Evolutionary conservation across 2,888 invertebrate genomes (phyloP).

Genomic region (Apamea epomidion): DNA sequence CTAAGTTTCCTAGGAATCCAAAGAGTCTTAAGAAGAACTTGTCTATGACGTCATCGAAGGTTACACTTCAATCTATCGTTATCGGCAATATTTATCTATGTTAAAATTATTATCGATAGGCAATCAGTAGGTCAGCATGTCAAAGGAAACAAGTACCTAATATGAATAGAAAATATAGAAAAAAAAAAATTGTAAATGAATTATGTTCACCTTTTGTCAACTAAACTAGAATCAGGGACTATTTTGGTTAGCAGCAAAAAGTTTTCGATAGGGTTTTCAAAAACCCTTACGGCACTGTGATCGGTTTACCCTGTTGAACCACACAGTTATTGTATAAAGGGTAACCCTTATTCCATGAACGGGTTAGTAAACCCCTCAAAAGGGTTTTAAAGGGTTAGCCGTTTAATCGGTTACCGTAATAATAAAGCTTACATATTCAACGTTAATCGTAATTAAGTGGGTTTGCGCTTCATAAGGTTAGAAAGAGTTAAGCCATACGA

Average conservation of each 20-base stretch:
- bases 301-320: neutral
- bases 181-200: slow-evolving; percentile 1
- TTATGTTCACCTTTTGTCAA: slow-evolving; percentile 2
- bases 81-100: slow-evolving; percentile 40
- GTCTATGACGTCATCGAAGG: slow-evolving; percentile 26
- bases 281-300: neutral
- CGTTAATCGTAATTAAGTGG: neutral
- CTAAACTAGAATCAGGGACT: neutral
- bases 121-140: slow-evolving; percentile 54
- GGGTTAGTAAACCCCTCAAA: neutral
- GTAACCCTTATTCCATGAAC: slow-evolving; percentile 1
- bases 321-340: neutral
- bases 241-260: neutral
- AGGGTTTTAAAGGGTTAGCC: neutral
- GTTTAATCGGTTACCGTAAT: neutral
- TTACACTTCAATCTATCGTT: slow-evolving; percentile 43
- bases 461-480: neutral
- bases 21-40: slow-evolving; percentile 5
- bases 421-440: neutral
- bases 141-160: slow-evolving; percentile 19
- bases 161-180: slow-evolving; percentile 13
- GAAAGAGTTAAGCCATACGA: slow-evolving; percentile 1
- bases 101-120: slow-evolving; percentile 34
- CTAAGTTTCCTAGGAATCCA: neutral
- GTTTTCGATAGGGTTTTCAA: neutral